These are phyloP conservation scores for Parapristionchus giblindavisi DNA, from an alignment of 2,888 invertebrate genomes.

Conservation along the genomic window DNA sequence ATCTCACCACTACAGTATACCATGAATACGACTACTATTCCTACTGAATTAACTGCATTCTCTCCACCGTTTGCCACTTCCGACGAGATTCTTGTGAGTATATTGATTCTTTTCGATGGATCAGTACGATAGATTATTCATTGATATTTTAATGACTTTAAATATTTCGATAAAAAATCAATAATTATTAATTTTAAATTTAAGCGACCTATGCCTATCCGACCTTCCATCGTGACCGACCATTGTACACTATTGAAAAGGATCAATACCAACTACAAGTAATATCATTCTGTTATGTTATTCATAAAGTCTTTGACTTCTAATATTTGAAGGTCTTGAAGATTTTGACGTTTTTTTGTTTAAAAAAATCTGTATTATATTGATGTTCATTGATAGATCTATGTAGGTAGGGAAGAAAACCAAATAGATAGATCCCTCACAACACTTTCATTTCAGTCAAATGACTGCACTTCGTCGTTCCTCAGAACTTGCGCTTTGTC, in stretches of 20 bases:
- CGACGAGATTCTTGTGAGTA: slow-evolving; percentile 18
- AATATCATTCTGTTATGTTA: neutral
- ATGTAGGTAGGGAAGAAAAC: too few relatives aligned
- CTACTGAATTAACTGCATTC: neutral
- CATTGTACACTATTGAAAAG: slow-evolving; percentile 1
- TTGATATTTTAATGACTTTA: too few relatives aligned
- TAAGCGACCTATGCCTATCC: slow-evolving; percentile 22
- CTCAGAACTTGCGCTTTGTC: slow-evolving; percentile 34
- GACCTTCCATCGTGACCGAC: slow-evolving; percentile 5
- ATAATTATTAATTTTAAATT: neutral
- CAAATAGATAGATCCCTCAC: neutral
- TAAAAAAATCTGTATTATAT: neutral
- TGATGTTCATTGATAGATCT: neutral
- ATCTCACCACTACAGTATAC: too few relatives aligned
- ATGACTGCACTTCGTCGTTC: slow-evolving; percentile 28
- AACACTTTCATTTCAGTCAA: slow-evolving; percentile 19
- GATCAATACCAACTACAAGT: slow-evolving; percentile 33
- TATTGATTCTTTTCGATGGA: neutral
- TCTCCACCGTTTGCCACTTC: neutral
- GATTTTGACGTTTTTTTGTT: too few relatives aligned
- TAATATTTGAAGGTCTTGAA: neutral
- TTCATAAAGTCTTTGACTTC: neutral
- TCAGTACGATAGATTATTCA: too few relatives aligned
- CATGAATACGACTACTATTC: too few relatives aligned
- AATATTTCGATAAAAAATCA: neutral